Base-by-base conservation (phyloP, 2,113 vertebrate species). In the Aramus guarauna region DNA sequence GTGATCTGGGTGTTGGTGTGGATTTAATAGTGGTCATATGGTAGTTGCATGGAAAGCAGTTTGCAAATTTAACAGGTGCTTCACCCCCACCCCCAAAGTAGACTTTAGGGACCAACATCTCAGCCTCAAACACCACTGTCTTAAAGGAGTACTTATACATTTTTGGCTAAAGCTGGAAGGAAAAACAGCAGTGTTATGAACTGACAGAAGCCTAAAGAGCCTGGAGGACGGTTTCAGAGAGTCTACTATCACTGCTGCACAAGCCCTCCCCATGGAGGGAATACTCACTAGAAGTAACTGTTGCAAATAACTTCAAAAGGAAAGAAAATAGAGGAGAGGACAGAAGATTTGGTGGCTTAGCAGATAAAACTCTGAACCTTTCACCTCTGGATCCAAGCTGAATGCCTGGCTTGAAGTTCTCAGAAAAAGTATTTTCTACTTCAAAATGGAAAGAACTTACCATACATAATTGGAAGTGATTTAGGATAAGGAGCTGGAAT, bases 401-500 rank as follows among this genome's bases (percentile, higher is more conserved):
- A 89, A 91, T 77, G 32, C 18, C 32, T 56, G 93, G 50, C 52
- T 53, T 97, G 63, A 96, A 87, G 48, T 95, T 94, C 78, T 89
- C 56, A 85, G 66, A 58, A 95, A 91, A 90, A 48, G 29, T 82
- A 32, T 94, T 84, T 95, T 90, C 59, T 87, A 15, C 77, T 96
- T 92, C 72, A 94, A 95, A 97, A 95, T 92, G 37, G 32, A 83
- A 96, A 94, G 74, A 92, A 47, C 32, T 92, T 92, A 93, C 92
- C 88, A 63, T 90, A 93, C 29, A 86, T 96, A 97, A 98, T 94
- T 94, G 64, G 66, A 97, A 94, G 90, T 98, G 94, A 98, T 97
- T 98, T 98, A 98, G 89, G 92, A 87, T 62, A 88, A 95, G 56
- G 76, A 97, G 79, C 63, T 78, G 85, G 90, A 97, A 94, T 96